Conservation (phyloP, 2,113 vertebrate species). For the Boleophthalmus pectinirostris region DNA sequence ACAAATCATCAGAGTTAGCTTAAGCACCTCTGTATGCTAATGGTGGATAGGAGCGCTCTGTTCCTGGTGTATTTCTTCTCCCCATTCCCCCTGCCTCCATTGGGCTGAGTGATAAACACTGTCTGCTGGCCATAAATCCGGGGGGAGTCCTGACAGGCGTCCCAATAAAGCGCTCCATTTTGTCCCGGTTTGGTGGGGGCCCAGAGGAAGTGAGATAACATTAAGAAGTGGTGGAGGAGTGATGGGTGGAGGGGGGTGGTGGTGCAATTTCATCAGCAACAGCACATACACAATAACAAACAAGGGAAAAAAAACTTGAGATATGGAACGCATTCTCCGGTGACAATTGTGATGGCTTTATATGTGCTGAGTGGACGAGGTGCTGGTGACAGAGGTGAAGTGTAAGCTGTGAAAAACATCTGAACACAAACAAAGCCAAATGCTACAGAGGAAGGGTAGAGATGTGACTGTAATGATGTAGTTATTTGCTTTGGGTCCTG, state of each 20-base stretch:
- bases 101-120: conserved; percentile 73
- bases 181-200: conserved; percentile 66
- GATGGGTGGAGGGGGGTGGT: conserved; percentile 27
- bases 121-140: conserved; percentile 73
- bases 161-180: conserved; percentile 76
- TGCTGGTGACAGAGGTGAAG: conserved; percentile 13
- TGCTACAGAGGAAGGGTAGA: neutral
- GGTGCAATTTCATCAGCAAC: conserved; percentile 46
- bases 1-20: conserved; percentile 31
- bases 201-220: conserved; percentile 76
- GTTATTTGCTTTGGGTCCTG: neutral
- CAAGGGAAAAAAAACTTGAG: neutral
- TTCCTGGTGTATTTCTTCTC: conserved; percentile 2
- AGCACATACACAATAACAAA: conserved; percentile 15
- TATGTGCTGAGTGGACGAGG: conserved; percentile 30
- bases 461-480: neutral
- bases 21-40: conserved; percentile 48
- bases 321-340: conserved; percentile 3
- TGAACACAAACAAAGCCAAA: conserved; percentile 26
- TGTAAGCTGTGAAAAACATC: conserved; percentile 21
- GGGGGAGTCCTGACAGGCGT: conserved; percentile 68
- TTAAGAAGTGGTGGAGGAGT: conserved; percentile 46
- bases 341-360: conserved; percentile 33
- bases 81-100: conserved; percentile 37
- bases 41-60: conserved; percentile 20